Percentiles rank a stretch among this genome's conserved stretches.
phyloP scores from a whole-genome alignment of 2,888 invertebrate genomes.

The Celastrina argiolus region DNA sequence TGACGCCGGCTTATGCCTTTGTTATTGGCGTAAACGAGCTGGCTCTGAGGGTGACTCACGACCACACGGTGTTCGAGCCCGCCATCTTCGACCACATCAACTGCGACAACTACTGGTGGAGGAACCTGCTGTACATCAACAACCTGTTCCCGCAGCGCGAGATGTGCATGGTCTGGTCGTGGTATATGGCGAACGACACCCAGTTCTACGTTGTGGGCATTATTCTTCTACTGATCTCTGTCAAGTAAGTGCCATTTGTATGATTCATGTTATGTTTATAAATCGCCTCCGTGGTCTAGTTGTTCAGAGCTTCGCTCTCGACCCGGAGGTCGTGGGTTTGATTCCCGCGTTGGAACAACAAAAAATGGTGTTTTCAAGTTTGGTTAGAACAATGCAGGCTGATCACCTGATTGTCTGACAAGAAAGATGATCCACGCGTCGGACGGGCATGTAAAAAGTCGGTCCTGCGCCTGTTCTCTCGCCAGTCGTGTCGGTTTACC shows the following conservation, averaged over 20 bases:
- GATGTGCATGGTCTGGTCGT: constrained; percentile 90
- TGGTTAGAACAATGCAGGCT: no score
- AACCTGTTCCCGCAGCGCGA: constrained; percentile 86
- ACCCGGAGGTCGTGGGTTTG: no score
- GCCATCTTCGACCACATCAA: constrained; percentile 83
- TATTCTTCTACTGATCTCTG: constrained; percentile 80
- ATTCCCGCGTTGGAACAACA: no score
- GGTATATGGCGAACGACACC: constrained; percentile 90
- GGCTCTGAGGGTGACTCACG: constrained; percentile 83
- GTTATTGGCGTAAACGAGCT: constrained; percentile 86
- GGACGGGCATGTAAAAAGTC: no score
- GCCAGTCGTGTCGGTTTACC: no score
- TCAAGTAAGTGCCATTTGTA: constrained; percentile 78
- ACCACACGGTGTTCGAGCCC: constrained; percentile 85
- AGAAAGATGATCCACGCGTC: no score
- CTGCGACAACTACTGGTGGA: constrained; percentile 90
- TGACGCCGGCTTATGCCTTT: constrained; percentile 90
- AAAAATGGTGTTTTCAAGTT: no score
- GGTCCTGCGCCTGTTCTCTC: no score
- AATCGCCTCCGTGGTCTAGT: no score
- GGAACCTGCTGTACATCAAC: constrained; percentile 89
- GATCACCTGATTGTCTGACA: no score
- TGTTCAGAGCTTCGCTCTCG: no score
- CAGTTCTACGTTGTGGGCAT: constrained; percentile 86
- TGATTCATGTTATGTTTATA: no score